Percentiles rank a stretch among this genome's conserved stretches.
These are phyloP conservation scores for Semibalanus balanoides DNA, from an alignment of 1,140 invertebrate species.

Conservation along the genomic window DNA sequence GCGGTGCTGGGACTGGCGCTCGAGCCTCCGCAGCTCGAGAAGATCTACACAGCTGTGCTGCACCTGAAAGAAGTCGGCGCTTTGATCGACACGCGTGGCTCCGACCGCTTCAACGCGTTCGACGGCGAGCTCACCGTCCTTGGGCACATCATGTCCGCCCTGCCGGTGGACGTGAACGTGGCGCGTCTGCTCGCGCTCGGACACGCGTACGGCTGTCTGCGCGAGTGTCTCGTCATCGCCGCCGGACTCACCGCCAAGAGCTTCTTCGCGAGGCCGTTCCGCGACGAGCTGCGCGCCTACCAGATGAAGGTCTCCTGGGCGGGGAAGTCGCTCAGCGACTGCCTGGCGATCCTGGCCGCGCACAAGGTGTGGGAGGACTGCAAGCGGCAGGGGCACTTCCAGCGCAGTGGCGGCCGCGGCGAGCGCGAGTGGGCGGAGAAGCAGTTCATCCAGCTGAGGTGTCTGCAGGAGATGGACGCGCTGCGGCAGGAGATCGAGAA, in stretches of 20 bases:
- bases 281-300: conserved; percentile 53
- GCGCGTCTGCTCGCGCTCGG: conserved; percentile 77
- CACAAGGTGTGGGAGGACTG: conserved; percentile 42
- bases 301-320: conserved; percentile 65
- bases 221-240: conserved; percentile 73
- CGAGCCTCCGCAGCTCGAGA: conserved; percentile 67
- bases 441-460: conserved; percentile 54
- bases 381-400: conserved; percentile 27
- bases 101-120: conserved; percentile 31
- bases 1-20: conserved; percentile 66
- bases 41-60: conserved; percentile 64
- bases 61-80: conserved; percentile 64
- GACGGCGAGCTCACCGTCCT: conserved; percentile 86
- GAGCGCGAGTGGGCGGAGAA: conserved; percentile 54
- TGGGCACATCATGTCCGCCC: conserved; percentile 59
- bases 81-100: background rate
- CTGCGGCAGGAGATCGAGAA: conserved; percentile 49
- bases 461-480: conserved; percentile 54
- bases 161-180: conserved; percentile 69
- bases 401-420: conserved; percentile 22
- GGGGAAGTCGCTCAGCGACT: conserved; percentile 65
- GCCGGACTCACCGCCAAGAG: conserved; percentile 65
- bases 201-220: conserved; percentile 66
- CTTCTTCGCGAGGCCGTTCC: conserved; percentile 59
- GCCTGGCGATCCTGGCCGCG: conserved; percentile 61